Base-by-base conservation (phyloP, 1,140 invertebrate species). In the Pseudomyrmex flavicornis region DNA sequence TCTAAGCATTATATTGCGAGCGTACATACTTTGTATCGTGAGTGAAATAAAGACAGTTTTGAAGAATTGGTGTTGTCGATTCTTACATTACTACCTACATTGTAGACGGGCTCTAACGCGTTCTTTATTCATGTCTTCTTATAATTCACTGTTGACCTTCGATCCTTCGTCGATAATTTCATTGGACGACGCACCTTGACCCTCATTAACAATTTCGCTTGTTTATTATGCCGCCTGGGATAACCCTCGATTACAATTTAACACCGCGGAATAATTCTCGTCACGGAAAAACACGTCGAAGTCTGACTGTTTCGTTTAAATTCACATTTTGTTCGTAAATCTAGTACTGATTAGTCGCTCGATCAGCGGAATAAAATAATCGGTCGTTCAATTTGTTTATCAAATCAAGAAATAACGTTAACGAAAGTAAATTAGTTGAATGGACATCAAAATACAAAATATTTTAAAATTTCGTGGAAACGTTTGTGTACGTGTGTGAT, bases 171-270 rank as follows among this genome's bases (percentile, higher is more conserved):
- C 62, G 74, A 77, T 77, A 72, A 80, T 46, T 72, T 72, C 44
- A 72, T 72, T 44, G 17, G 17, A 70, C 54, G 54, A 20, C 76
- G 46, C 54, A 61, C 54, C 66, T 72, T 72, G 65, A 80, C 54
- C 65, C 44, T 20, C 48, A 62, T 17, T 26, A 46, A 35, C 48
- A 35, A 54, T 66, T 77, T 68, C 12, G 48, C 48, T 76, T n/a
- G 48, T 10, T 44, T 54, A 66, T 68, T 35, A 12, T 13, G 17
- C 13, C 22, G 22, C 54, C 12, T 12, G 10, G 54, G 76, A 80
- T 72, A 59, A 72, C 15, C 63, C 26, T 3, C 44, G 76, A 80
- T 26, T 46, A n/a, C n/a, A 35, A 61, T 48, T 59, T 59, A 59
- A 79, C 35, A 35, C 8, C 35, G 52, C 22, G 17, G 44, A 12